Conservation (phyloP, 2,113 vertebrate genomes). For the Leiothrix lutea region DNA sequence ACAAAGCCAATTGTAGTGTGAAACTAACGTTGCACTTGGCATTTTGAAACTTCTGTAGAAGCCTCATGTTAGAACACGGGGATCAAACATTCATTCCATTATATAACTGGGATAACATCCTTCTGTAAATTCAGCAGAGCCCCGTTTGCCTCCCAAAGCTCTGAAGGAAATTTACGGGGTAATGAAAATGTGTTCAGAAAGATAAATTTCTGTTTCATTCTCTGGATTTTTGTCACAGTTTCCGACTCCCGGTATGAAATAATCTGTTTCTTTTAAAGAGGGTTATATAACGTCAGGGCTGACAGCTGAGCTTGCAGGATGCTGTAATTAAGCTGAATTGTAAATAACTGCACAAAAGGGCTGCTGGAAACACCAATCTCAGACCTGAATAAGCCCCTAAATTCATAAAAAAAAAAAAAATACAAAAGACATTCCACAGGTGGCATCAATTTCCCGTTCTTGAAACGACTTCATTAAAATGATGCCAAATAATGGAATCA, state of each 20-base stretch:
- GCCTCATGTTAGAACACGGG: rapidly evolving
- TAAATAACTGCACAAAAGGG: neutral
- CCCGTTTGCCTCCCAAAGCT: neutral
- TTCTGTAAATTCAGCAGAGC: neutral
- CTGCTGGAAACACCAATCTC: neutral
- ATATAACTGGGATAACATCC: neutral
- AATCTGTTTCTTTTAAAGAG: neutral
- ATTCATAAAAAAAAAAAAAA: neutral
- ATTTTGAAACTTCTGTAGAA: neutral
- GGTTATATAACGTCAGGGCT: neutral
- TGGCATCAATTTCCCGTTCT: neutral
- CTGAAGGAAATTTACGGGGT: neutral
- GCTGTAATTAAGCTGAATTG: neutral
- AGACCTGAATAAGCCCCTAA: neutral
- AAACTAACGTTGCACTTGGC: neutral
- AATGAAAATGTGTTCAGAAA: neutral
- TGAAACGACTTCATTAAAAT: neutral
- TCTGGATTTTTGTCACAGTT: neutral
- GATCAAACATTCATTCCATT: neutral
- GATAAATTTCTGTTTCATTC: neutral
- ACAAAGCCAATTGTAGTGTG: neutral
- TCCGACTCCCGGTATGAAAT: neutral
- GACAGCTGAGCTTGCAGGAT: neutral
- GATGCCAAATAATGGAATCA: neutral
- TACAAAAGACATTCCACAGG: neutral